phyloP scores from a whole-genome alignment of 35 echinoderm and acorn worm genomes.

The Lytechinus variegatus region DNA sequence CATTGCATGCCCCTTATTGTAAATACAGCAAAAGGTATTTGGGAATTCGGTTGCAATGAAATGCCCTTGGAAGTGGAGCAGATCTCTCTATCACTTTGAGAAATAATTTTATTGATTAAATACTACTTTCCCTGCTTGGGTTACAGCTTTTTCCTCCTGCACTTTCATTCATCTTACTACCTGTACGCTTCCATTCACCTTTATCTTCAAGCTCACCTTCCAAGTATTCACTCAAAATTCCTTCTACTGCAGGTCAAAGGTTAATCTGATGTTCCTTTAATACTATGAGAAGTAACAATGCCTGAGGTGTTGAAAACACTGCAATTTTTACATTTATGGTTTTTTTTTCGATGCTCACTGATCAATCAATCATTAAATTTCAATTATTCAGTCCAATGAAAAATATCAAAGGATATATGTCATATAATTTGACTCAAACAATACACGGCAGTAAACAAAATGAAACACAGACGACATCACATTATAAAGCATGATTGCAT shows the following conservation, averaged over 20 bases:
- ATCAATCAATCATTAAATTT: too few relatives aligned
- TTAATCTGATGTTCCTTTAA: neutral
- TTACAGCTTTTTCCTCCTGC: neutral
- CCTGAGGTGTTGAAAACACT: neutral
- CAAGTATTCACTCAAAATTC: neutral
- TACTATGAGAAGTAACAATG: neutral
- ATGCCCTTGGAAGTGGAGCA: slow-evolving; percentile 8
- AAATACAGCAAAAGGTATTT: slow-evolving; percentile 6
- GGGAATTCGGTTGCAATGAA: neutral
- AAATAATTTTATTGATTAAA: slow-evolving; percentile 22
- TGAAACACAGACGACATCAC: too few relatives aligned
- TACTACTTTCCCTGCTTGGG: neutral
- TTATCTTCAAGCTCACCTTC: neutral
- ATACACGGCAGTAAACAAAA: too few relatives aligned
- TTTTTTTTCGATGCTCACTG: too few relatives aligned
- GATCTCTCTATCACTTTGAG: slow-evolving; percentile 2
- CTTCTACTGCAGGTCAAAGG: neutral
- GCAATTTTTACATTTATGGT: too few relatives aligned
- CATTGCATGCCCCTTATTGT: neutral
- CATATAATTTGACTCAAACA: too few relatives aligned
- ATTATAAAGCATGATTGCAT: too few relatives aligned
- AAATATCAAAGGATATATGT: too few relatives aligned
- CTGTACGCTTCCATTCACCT: neutral
- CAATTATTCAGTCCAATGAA: too few relatives aligned
- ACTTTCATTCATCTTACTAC: neutral